Evolutionary conservation across 1,140 invertebrate genomes (phyloP).

Genomic region (Orchestia grillus): DNA sequence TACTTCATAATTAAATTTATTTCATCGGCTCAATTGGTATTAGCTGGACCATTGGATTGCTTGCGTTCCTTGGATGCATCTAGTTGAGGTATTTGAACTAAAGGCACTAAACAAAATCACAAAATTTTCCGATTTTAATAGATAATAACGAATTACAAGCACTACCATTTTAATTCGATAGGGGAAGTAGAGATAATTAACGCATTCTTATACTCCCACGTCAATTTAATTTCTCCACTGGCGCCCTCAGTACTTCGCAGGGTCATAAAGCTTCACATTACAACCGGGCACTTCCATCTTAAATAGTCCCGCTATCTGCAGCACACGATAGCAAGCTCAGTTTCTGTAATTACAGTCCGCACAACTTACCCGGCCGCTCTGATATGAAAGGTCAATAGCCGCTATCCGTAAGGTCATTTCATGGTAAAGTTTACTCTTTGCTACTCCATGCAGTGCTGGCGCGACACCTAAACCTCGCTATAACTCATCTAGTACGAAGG

Average conservation of each 20-base stretch:
- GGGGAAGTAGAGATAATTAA: not conserved
- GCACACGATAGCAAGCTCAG: not conserved
- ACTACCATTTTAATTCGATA: not conserved
- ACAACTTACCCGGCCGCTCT: not conserved
- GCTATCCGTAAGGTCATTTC: not conserved
- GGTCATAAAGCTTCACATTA: not conserved
- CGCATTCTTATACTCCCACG: not conserved
- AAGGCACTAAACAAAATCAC: too few species aligned
- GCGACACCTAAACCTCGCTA: not conserved
- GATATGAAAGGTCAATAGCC: not conserved
- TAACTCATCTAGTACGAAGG: not conserved
- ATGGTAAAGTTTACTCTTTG: too few species aligned
- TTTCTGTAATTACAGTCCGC: not conserved
- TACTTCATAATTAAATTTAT: too few species aligned
- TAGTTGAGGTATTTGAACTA: too few species aligned
- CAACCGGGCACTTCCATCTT: not conserved
- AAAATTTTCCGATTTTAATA: too few species aligned
- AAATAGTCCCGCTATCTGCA: not conserved
- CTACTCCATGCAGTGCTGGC: not conserved
- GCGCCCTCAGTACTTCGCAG: not conserved
- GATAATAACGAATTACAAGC: not conserved
- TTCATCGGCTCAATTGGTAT: not conserved
- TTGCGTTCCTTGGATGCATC: too few species aligned
- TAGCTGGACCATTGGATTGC: not conserved
- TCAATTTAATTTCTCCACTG: not conserved